These are phyloP conservation scores for Eupristina koningsbergeri DNA, from an alignment of 1,140 invertebrate species.

Conservation along the genomic window DNA sequence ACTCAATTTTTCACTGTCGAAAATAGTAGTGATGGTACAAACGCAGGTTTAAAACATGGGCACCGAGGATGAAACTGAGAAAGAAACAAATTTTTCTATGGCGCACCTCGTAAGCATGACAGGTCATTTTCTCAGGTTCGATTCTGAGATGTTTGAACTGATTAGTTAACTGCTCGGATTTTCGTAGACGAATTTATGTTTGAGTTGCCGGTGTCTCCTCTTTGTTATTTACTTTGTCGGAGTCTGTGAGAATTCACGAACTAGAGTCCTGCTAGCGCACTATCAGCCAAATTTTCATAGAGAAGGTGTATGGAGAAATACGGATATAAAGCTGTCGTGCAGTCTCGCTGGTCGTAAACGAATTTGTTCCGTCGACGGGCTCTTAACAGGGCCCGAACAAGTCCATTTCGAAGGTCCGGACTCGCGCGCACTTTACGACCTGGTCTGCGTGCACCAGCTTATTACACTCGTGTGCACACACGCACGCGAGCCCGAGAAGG, in stretches of 20 bases:
- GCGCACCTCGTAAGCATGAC: constrained; percentile 58
- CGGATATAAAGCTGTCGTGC: constrained; percentile 49
- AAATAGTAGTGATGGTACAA: background rate
- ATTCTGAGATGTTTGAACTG: background rate
- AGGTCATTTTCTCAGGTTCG: background rate
- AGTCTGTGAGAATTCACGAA: too few relatives aligned
- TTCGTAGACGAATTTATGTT: background rate
- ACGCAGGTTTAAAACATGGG: background rate
- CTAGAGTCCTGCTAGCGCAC: too few relatives aligned
- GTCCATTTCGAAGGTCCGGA: constrained; percentile 29
- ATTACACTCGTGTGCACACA: constrained; percentile 16
- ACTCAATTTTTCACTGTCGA: constrained; percentile 60
- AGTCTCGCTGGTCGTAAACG: constrained; percentile 52
- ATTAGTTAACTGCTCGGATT: background rate
- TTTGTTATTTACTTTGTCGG: too few relatives aligned
- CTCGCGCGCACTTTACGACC: constrained; percentile 38
- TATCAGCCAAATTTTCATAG: too few relatives aligned
- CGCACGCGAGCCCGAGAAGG: background rate
- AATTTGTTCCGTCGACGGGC: constrained; percentile 54
- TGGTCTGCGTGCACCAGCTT: constrained; percentile 19
- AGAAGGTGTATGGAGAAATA: constrained; percentile 13
- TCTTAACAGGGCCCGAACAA: constrained; percentile 43
- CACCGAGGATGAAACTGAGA: background rate
- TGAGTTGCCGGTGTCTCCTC: background rate
- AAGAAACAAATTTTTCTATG: background rate